Conservation (phyloP, 2,888 invertebrate species). For the Noctua pronuba region DNA sequence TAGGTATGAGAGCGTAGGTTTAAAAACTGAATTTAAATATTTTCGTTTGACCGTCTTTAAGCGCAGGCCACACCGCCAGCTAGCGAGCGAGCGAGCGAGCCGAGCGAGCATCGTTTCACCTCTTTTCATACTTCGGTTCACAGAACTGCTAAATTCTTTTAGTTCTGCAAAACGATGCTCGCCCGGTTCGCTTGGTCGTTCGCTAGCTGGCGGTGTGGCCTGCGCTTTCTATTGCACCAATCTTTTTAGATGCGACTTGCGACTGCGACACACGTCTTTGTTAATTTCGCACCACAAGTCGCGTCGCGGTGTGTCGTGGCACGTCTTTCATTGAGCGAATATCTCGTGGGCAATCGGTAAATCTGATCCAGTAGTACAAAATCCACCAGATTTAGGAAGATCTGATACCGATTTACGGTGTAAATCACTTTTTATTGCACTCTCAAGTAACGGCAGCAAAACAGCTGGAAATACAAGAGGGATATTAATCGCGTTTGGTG, state of each 20-base stretch:
- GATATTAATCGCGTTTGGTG: conserved; percentile 26
- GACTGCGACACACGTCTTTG: neutral
- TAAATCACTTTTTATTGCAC: neutral
- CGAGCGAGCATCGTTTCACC: no score
- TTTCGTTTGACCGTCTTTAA: neutral
- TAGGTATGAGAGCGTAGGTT: neutral
- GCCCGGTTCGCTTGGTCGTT: no score
- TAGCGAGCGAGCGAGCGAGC: no score
- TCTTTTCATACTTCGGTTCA: no score
- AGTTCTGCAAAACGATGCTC: no score
- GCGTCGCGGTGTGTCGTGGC: neutral
- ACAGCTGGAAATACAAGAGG: neutral
- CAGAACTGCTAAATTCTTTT: no score
- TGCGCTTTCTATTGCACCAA: neutral
- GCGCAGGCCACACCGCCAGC: no score
- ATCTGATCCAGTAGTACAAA: neutral
- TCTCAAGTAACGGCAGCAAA: conserved; percentile 3
- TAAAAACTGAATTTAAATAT: neutral
- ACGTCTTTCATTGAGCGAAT: neutral
- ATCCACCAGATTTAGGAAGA: neutral
- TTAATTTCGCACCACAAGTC: neutral
- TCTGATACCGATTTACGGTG: neutral
- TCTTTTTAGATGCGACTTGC: neutral
- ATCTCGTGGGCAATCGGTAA: neutral
- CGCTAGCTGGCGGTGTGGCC: no score